phyloP scores from a whole-genome alignment of 2,113 vertebrate genomes.

The Craseonycteris thonglongyai region DNA sequence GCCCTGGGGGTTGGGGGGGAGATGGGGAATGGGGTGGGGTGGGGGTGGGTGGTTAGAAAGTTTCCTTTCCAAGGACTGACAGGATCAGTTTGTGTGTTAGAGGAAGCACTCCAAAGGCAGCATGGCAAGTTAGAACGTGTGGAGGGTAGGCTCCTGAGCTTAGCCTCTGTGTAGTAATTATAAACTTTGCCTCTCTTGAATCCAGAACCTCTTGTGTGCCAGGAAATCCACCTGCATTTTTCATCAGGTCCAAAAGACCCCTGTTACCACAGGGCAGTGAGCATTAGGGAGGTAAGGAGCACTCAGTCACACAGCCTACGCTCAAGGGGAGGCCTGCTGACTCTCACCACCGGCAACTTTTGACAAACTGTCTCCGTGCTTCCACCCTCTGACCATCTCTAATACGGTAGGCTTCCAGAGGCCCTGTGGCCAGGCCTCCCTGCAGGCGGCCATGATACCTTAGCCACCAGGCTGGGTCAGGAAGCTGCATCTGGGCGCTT shows the following conservation, averaged over 20 bases:
- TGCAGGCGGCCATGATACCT: not conserved
- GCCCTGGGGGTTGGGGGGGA: no score
- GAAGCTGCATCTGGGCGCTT: not conserved
- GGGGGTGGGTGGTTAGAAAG: no score
- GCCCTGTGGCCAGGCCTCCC: not conserved
- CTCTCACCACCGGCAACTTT: not conserved
- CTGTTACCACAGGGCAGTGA: not conserved
- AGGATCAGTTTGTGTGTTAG: not conserved
- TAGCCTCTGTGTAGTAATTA: no score
- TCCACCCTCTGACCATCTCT: not conserved
- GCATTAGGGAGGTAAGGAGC: not conserved
- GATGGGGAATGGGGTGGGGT: no score
- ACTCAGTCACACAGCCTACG: not conserved
- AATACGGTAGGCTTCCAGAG: not conserved
- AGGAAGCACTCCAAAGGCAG: not conserved
- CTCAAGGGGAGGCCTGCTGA: not conserved
- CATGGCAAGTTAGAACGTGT: rapidly evolving
- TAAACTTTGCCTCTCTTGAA: not conserved
- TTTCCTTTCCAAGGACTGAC: not conserved
- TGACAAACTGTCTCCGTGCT: not conserved
- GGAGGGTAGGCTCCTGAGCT: not conserved
- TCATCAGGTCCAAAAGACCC: not conserved
- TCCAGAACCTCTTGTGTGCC: not conserved
- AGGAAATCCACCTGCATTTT: not conserved
- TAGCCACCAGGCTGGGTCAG: not conserved